Evolutionary conservation across 1,140 invertebrate species (phyloP).

Genomic region (Muscidifurax raptorellus): DNA sequence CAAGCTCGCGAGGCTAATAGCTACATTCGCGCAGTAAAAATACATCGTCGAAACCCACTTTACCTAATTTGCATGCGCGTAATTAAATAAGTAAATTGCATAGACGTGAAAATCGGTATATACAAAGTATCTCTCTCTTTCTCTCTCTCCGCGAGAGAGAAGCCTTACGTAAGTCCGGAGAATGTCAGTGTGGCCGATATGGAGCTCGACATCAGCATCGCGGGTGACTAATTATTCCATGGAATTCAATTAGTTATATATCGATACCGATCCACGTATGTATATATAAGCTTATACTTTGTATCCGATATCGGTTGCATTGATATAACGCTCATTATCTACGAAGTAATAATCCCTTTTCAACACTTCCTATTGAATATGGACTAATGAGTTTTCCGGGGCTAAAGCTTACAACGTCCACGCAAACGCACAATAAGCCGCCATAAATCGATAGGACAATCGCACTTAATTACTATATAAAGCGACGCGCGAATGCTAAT

Average conservation of each 20-base stretch:
- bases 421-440: not conserved
- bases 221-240: constrained; percentile 8
- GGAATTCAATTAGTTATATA: constrained; percentile 4
- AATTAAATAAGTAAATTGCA: constrained; percentile 36
- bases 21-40: constrained; percentile 5
- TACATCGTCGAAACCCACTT: not conserved
- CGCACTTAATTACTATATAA: constrained; percentile 42
- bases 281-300: not conserved
- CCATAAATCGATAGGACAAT: constrained; percentile 26
- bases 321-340: not conserved
- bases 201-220: not conserved
- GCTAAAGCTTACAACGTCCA: not conserved
- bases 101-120: constrained; percentile 10
- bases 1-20: constrained; percentile 7
- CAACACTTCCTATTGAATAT: not conserved
- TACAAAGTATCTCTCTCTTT: not conserved
- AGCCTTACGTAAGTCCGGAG: constrained; percentile 12
- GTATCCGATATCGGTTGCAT: not conserved
- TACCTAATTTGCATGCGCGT: constrained; percentile 20
- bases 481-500: constrained; percentile 23
- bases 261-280: not conserved
- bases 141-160: not conserved
- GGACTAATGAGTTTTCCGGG: not conserved
- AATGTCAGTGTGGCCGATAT: constrained; percentile 1
- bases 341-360: not conserved